Conservation (phyloP, 2,888 invertebrate species). For the Peribatodes rhomboidaria region DNA sequence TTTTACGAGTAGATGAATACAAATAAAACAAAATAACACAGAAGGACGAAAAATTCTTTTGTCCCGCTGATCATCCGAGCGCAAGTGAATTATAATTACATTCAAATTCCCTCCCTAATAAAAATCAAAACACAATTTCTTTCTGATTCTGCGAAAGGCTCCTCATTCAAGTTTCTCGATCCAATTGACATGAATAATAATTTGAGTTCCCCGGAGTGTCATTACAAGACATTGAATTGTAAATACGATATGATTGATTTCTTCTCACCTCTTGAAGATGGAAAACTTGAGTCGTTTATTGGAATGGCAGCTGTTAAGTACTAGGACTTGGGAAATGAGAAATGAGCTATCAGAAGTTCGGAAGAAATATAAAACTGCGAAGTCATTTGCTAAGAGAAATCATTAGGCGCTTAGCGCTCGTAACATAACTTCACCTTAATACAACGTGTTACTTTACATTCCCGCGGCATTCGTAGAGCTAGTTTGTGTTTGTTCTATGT, state of each 20-base stretch:
- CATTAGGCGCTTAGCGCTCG: background rate
- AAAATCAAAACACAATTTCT: conserved; percentile 24
- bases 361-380: background rate
- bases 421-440: too few species aligned
- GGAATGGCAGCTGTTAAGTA: conserved; percentile 2
- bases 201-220: conserved; percentile 38
- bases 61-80: conserved; percentile 9
- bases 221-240: conserved; percentile 55
- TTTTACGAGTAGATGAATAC: background rate
- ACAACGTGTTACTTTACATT: too few species aligned
- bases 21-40: background rate
- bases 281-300: conserved; percentile 24
- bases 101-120: conserved; percentile 22
- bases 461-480: too few species aligned
- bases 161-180: conserved; percentile 27
- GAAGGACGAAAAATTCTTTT: conserved; percentile 7
- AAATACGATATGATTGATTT: conserved; percentile 50
- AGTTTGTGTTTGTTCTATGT: too few species aligned
- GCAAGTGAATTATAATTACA: conserved; percentile 28
- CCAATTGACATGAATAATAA: conserved; percentile 43
- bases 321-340: background rate
- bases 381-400: background rate
- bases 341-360: conserved; percentile 2
- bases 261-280: conserved; percentile 22
- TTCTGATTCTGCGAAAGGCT: conserved; percentile 20